A percentile compares a stretch with the other conserved stretches of the same genome.
Conservation (phyloP, 2,113 vertebrate species). For the Chaenocephalus aceratus region DNA sequence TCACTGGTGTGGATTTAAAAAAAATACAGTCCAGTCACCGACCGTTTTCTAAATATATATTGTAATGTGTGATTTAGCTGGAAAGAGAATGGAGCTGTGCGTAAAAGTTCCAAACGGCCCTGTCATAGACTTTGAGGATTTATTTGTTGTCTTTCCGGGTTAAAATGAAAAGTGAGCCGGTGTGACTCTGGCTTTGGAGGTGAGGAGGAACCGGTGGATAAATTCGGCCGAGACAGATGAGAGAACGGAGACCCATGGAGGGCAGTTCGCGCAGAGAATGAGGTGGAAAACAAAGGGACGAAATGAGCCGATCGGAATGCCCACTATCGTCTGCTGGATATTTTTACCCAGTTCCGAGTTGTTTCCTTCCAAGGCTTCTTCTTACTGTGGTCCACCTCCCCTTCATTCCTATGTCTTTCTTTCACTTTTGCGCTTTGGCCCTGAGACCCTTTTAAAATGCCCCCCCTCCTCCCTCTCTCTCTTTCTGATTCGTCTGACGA, state of each 20-base stretch:
- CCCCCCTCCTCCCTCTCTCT: conserved; percentile 77
- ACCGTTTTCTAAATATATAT: conserved; percentile 15
- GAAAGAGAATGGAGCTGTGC: conserved; percentile 54
- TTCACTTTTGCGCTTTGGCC: conserved; percentile 93
- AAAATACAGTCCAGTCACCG: conserved; percentile 11
- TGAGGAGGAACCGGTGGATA: conserved; percentile 61
- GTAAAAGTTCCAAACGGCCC: conserved; percentile 70
- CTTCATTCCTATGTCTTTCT: conserved; percentile 87
- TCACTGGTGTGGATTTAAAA: background rate
- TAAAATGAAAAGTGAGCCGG: conserved; percentile 57
- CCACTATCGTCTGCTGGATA: conserved; percentile 79
- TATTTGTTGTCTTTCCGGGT: conserved; percentile 42
- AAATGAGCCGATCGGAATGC: conserved; percentile 75
- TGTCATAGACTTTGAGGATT: conserved; percentile 54
- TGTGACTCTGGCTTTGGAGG: conserved; percentile 55
- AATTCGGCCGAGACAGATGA: conserved; percentile 54
- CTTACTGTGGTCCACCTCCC: conserved; percentile 76
- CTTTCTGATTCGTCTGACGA: conserved; percentile 96
- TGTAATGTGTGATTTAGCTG: conserved; percentile 41
- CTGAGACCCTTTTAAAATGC: conserved; percentile 96
- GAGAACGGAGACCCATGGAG: conserved; percentile 70
- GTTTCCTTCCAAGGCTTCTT: conserved; percentile 78
- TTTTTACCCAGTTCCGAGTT: conserved; percentile 82
- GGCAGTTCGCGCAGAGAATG: conserved; percentile 75
- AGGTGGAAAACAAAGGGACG: conserved; percentile 80